Conservation (phyloP, 2,113 vertebrate species). For the Apodemus speciosus region DNA sequence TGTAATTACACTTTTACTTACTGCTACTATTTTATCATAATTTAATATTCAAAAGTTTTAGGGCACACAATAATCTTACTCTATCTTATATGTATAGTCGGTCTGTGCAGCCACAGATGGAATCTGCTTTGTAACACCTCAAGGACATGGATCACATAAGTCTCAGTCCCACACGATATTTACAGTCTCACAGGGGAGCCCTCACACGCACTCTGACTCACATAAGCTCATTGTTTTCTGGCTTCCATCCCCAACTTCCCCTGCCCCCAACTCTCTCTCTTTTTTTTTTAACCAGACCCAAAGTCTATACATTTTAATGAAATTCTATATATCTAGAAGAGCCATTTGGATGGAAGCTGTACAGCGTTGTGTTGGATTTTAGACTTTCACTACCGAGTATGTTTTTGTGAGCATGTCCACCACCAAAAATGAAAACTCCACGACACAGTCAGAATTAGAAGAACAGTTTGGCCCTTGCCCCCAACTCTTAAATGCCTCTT, state of each 20-base stretch:
- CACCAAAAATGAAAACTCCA: too few species aligned
- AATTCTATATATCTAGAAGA: too few species aligned
- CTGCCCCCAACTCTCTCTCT: neutral
- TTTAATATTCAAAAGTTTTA: slow-evolving; percentile 34
- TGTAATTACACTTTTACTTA: slow-evolving; percentile 32
- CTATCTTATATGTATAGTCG: slow-evolving; percentile 10
- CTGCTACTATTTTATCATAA: slow-evolving; percentile 29
- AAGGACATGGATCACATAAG: slow-evolving; percentile 22
- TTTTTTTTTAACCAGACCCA: too few species aligned
- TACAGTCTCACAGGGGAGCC: slow-evolving; percentile 51
- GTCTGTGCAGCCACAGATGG: slow-evolving; percentile 14
- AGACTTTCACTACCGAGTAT: too few species aligned
- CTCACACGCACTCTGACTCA: slow-evolving; percentile 49
- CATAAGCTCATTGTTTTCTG: slow-evolving; percentile 21
- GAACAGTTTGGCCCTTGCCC: too few species aligned
- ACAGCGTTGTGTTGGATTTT: too few species aligned
- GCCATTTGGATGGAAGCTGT: too few species aligned
- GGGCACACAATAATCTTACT: slow-evolving; percentile 32
- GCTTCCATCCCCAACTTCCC: slow-evolving; percentile 47
- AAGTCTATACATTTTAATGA: too few species aligned
- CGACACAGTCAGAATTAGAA: too few species aligned
- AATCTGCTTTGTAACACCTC: slow-evolving; percentile 54
- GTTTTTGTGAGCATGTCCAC: too few species aligned
- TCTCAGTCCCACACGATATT: slow-evolving; percentile 55
- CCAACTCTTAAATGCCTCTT: slow-evolving; percentile 18